Percentiles rank a stretch among this genome's conserved stretches.
Evolutionary conservation across 2,113 vertebrate genomes (phyloP).

Genomic region (Brienomyrus longianalis): DNA sequence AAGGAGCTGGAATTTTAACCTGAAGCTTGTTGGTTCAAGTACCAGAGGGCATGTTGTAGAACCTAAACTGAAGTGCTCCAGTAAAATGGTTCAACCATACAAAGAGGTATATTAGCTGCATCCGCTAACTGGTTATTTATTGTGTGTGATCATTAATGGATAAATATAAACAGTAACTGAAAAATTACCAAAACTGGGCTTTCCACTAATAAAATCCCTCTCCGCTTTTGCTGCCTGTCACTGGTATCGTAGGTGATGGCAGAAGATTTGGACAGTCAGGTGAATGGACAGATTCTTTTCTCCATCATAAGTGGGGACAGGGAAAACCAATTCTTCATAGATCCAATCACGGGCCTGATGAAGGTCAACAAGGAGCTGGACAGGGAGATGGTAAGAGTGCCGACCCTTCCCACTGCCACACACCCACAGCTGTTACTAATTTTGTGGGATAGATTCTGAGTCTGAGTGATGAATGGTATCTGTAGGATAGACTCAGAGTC

Average conservation of each 20-base stretch:
- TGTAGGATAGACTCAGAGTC: background rate
- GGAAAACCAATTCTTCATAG: constrained; percentile 83
- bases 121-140: background rate
- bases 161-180: background rate
- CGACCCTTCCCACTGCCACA: background rate
- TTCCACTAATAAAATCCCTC: background rate
- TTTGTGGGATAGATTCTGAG: background rate
- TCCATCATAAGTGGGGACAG: constrained; percentile 83
- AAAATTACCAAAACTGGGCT: background rate
- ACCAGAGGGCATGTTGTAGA: background rate
- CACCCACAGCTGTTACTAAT: background rate
- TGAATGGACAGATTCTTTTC: constrained; percentile 80
- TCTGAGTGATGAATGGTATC: background rate
- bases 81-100: background rate
- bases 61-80: background rate
- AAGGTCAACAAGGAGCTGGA: constrained; percentile 92
- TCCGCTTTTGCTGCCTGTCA: constrained; percentile 15
- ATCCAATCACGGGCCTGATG: constrained; percentile 77
- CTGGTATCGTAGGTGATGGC: constrained; percentile 70
- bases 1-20: background rate
- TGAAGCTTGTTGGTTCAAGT: background rate
- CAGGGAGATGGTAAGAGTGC: constrained; percentile 77
- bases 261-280: constrained; percentile 83
- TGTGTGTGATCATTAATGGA: background rate
- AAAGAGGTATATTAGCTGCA: background rate